Base-by-base conservation (phyloP, 2,888 invertebrate species). In the Tenthredo mesomela region DNA sequence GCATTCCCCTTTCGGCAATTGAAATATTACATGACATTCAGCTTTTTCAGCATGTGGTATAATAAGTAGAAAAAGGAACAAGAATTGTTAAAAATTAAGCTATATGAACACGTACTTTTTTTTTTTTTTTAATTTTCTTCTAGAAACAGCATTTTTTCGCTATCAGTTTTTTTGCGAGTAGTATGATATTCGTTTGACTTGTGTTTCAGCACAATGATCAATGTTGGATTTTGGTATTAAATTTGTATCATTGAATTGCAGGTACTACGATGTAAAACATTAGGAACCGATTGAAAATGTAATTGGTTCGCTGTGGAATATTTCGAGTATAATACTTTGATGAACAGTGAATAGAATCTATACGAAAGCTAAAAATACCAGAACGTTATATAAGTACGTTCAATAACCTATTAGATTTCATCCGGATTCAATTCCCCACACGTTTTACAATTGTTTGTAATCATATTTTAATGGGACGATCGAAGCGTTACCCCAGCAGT, bases 401-500 rank as follows among this genome's bases (percentile, higher is more conserved):
- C 33, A 33, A 67, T 18, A 67, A 67, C 33, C 18, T 67, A 43
- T 73, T 43, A 25, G 71, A 43, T 21, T 7, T 1, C 1, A 10
- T 70, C 70, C 18, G 18, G 21, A 73, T 73, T 37, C n/a, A 43
- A 43, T 43, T 73, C 40, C 43, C 29, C n/a, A 37, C 37, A 40
- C 40, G 40, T 71, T 71, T 18, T 71, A 43, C 9, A 73, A 73
- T 40, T 73, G 43, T 43, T 43, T 43, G 40, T 43, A 43, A 73
- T 73, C 40, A 43, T 43, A 43, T 73, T n/a, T 37, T 40, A 12
- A 73, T 73, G 21, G 18, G 71, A 73, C 12, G 71, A 43, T 29
- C 43, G n/a, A 43, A 73, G n/a, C 71, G 40, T 73, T 40, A 73
- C 71, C 71, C 21, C n/a, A 54, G 25, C 50, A 77, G 10, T 33